A percentile compares a stretch with the other conserved stretches of the same genome.
Evolutionary conservation across 2,888 invertebrate species (phyloP).

Genomic region (Erebia aethiops): DNA sequence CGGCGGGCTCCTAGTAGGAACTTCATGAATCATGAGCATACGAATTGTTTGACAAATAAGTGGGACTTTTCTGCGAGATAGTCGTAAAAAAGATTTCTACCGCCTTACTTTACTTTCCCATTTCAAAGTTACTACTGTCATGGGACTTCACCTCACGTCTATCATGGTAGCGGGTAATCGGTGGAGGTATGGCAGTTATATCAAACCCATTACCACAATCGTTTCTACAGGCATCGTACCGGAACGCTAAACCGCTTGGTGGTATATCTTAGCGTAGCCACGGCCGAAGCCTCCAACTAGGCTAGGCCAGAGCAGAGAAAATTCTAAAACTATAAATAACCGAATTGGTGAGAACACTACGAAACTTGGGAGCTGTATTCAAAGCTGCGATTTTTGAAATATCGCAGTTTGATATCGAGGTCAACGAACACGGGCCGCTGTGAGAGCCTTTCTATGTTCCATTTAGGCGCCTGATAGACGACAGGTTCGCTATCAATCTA

Average conservation of each 20-base stretch:
- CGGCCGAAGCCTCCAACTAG: too few relatives aligned
- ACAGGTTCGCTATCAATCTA: too few relatives aligned
- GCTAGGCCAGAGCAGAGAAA: too few relatives aligned
- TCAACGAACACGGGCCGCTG: constrained; percentile 2
- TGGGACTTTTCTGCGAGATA: background rate
- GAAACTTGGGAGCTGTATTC: background rate
- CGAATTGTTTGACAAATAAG: constrained; percentile 19
- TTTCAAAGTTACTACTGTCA: background rate
- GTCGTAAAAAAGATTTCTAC: constrained; percentile 1
- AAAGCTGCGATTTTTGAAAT: constrained; percentile 4
- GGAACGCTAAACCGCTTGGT: too few relatives aligned
- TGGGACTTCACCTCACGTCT: background rate
- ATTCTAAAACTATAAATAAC: too few relatives aligned
- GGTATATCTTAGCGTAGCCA: too few relatives aligned
- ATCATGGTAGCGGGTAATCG: too few relatives aligned
- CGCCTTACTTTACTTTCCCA: background rate
- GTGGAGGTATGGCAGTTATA: too few relatives aligned
- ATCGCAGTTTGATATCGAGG: background rate
- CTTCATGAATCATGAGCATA: constrained; percentile 13
- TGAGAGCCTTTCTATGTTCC: background rate
- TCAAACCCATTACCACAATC: too few relatives aligned
- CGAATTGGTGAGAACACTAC: background rate
- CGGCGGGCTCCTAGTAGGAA: background rate
- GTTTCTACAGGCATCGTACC: too few relatives aligned
- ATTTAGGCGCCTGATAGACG: background rate